phyloP scores from a whole-genome alignment of 1,140 invertebrate species.

The Campoletis sonorensis region DNA sequence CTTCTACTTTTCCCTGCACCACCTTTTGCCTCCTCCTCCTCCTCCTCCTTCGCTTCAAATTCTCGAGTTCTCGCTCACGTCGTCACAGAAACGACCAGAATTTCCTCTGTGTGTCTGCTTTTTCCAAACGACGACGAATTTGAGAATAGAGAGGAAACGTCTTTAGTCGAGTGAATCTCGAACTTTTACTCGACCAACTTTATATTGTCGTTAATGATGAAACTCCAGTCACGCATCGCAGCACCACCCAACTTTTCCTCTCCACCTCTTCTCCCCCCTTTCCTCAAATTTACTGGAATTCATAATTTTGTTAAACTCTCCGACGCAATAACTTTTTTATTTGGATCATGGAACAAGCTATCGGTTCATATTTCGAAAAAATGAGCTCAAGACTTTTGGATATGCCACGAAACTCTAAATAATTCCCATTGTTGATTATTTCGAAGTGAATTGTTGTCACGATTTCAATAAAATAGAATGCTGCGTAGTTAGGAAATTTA shows the following conservation, averaged over 20 bases:
- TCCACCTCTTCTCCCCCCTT: not conserved
- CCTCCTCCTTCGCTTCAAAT: not conserved
- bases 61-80: not conserved
- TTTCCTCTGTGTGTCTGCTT: constrained; percentile 5
- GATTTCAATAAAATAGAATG: too few species aligned
- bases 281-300: too few species aligned
- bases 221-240: constrained; percentile 56
- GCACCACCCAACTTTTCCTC: constrained; percentile 48
- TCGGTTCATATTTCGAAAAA: too few species aligned
- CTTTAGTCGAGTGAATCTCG: constrained; percentile 16
- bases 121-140: not conserved
- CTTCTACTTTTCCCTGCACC: not conserved
- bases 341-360: too few species aligned
- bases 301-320: too few species aligned
- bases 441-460: too few species aligned
- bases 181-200: constrained; percentile 32
- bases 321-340: too few species aligned
- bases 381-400: too few species aligned
- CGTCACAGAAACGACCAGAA: not conserved
- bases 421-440: too few species aligned
- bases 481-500: too few species aligned
- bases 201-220: constrained; percentile 58
- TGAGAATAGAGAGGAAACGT: constrained; percentile 7
- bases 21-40: not conserved
- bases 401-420: too few species aligned